Conservation (phyloP, 2,797 vertebrate species). For the Varecia variegata region DNA sequence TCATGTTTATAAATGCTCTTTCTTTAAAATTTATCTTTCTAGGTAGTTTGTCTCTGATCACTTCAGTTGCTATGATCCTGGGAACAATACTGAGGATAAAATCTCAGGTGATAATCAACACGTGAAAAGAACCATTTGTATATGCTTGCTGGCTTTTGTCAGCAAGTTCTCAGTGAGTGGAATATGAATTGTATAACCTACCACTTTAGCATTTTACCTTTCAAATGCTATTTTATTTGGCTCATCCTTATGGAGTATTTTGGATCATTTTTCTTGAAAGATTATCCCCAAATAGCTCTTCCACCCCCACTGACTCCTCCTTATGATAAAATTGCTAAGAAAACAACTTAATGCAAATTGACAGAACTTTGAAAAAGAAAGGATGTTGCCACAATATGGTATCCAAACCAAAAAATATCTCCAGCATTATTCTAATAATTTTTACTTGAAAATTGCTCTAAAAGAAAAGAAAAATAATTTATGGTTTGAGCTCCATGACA, state of each 20-base stretch:
- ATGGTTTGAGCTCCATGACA: background rate
- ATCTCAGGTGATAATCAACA: constrained; percentile 6
- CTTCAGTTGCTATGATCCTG: background rate
- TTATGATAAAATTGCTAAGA: constrained; percentile 65
- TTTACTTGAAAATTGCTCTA: constrained; percentile 22
- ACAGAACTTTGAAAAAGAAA: constrained; percentile 25
- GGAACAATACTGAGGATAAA: background rate
- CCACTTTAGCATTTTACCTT: constrained; percentile 16
- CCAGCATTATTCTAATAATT: constrained; percentile 1
- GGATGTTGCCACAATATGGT: constrained; percentile 38
- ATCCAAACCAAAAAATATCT: constrained; percentile 32
- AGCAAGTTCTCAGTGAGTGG: background rate
- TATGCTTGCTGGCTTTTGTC: background rate
- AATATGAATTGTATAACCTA: background rate
- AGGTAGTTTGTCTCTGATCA: background rate
- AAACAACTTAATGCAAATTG: constrained; percentile 64
- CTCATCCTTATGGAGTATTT: constrained; percentile 31
- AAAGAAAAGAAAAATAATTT: constrained; percentile 49
- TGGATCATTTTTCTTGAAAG: constrained; percentile 56
- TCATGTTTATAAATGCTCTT: constrained; percentile 25
- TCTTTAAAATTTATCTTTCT: background rate
- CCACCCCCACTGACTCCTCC: constrained; percentile 59
- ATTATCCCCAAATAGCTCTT: constrained; percentile 68
- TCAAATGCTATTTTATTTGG: constrained; percentile 41
- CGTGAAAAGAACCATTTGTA: constrained; percentile 5